Conservation (phyloP, 2,797 vertebrate species). For the Phataginus tricuspis region DNA sequence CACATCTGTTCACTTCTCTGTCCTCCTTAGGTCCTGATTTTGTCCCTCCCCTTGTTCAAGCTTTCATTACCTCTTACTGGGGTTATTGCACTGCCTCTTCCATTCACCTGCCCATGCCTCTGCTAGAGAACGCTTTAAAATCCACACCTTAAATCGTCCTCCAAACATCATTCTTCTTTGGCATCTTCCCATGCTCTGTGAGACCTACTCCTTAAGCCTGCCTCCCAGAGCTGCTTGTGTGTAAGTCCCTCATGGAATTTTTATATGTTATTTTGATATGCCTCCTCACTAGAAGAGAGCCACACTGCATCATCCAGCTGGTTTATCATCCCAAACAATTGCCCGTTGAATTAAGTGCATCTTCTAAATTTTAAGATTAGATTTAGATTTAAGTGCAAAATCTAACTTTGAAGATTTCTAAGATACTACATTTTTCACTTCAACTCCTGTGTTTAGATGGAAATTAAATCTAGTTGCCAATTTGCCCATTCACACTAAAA, state of each 20-base stretch:
- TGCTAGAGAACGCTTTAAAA: not conserved
- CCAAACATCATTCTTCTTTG: not conserved
- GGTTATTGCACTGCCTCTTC: not conserved
- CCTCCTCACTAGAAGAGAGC: not conserved
- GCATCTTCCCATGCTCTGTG: not conserved
- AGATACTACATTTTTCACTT: not conserved
- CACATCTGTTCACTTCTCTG: not conserved
- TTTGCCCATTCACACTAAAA: not conserved
- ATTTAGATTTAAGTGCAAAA: no score
- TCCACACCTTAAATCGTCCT: not conserved
- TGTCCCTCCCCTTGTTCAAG: not conserved
- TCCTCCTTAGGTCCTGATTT: not conserved
- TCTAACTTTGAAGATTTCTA: not conserved
- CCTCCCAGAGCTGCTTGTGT: not conserved
- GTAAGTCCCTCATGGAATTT: not conserved
- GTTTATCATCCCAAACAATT: not conserved
- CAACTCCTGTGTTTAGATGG: not conserved
- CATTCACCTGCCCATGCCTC: not conserved
- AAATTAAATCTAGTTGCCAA: constrained; percentile 32
- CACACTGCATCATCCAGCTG: not conserved
- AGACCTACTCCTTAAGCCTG: not conserved
- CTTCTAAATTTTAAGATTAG: not conserved
- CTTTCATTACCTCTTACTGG: not conserved
- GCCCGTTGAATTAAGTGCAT: not conserved
- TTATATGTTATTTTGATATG: not conserved